Conservation (phyloP, 1,140 invertebrate species). For the Neotoxoptera formosana region DNA sequence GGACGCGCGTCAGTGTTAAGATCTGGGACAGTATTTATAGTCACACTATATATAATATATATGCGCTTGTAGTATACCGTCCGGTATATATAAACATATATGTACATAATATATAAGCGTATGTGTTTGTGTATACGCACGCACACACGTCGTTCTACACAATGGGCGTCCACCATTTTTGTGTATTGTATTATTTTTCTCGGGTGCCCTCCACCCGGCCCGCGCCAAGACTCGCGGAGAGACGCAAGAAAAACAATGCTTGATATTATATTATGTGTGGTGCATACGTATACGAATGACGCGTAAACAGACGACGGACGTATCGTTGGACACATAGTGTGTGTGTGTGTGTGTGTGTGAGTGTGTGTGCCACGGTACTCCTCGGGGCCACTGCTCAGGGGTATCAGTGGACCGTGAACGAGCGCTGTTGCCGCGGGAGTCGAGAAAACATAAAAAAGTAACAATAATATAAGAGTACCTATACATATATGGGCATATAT, state of each 20-base stretch:
- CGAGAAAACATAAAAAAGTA: neutral
- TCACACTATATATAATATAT: neutral
- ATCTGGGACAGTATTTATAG: slow-evolving; percentile 38
- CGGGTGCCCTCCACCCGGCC: neutral
- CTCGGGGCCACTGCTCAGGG: neutral
- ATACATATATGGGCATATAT: neutral
- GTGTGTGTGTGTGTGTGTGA: neutral
- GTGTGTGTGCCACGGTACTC: neutral
- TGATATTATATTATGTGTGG: neutral
- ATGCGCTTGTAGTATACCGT: neutral
- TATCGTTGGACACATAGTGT: neutral
- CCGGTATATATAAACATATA: neutral
- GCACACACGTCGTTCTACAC: neutral
- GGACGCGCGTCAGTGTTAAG: neutral
- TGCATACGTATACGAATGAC: neutral
- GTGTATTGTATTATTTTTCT: slow-evolving; percentile 4
- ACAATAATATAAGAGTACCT: neutral
- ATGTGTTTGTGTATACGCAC: neutral
- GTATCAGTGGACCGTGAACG: slow-evolving; percentile 12
- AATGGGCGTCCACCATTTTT: slow-evolving; percentile 12
- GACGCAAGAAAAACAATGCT: neutral
- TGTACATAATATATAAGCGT: neutral
- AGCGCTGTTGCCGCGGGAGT: neutral
- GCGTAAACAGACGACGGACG: neutral
- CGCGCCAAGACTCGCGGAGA: neutral